Evolutionary conservation across 2,888 invertebrate genomes (phyloP).

Genomic region (Agrotis puta): DNA sequence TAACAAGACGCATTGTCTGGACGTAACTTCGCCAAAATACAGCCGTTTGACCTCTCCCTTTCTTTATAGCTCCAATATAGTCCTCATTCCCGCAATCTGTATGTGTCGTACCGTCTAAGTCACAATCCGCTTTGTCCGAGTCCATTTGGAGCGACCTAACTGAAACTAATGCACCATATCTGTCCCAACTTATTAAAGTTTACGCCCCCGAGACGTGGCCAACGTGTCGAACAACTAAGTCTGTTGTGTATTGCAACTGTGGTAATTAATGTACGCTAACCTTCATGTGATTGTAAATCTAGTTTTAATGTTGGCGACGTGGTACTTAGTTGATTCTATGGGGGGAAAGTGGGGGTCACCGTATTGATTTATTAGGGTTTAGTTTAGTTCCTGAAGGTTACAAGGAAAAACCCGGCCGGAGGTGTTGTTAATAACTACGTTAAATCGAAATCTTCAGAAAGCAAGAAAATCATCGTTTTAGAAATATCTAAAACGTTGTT

Average conservation of each 20-base stretch:
- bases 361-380: conserved; percentile 22
- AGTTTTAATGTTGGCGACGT: conserved; percentile 42
- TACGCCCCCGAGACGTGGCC: conserved; percentile 80
- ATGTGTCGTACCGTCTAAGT: conserved; percentile 44
- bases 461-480: too few relatives aligned
- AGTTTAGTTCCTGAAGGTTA: background rate
- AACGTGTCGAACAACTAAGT: conserved; percentile 69
- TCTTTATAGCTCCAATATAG: conserved; percentile 57
- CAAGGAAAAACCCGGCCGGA: background rate
- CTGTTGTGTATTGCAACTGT: conserved; percentile 60
- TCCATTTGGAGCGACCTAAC: conserved; percentile 78
- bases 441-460: too few relatives aligned
- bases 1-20: background rate
- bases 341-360: background rate
- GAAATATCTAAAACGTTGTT: too few relatives aligned
- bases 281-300: conserved; percentile 60
- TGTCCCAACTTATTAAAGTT: conserved; percentile 83
- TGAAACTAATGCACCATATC: conserved; percentile 84
- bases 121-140: conserved; percentile 74
- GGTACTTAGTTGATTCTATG: background rate
- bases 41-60: conserved; percentile 26
- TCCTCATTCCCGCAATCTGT: conserved; percentile 50
- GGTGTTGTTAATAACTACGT: background rate
- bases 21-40: conserved; percentile 44
- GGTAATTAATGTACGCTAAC: conserved; percentile 51